Conservation (phyloP, 1,140 invertebrate genomes). For the Drosophila pachea region DNA sequence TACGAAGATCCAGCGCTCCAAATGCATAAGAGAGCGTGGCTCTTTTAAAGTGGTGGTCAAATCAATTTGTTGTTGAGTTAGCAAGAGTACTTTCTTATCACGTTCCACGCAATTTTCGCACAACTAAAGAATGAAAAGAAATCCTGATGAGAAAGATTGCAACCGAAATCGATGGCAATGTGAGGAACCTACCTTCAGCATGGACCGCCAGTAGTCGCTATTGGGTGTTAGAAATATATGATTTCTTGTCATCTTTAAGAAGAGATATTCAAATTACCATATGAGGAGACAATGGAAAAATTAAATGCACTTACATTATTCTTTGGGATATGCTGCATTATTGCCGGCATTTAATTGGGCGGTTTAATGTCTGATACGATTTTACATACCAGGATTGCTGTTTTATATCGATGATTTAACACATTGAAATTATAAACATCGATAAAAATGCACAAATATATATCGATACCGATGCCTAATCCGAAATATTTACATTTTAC, state of each 20-base stretch:
- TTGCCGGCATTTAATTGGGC: constrained; percentile 26
- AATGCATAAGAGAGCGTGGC: constrained; percentile 13
- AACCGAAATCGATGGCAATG: not conserved
- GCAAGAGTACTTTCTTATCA: constrained; percentile 47
- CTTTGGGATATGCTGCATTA: constrained; percentile 23
- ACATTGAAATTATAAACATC: not conserved
- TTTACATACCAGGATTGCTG: not conserved
- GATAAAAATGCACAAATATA: not conserved
- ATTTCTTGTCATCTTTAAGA: constrained; percentile 26
- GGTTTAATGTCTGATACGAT: constrained; percentile 10
- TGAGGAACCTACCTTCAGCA: constrained; percentile 38
- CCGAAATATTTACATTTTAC: not conserved
- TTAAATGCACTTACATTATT: constrained; percentile 18
- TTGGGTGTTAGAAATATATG: constrained; percentile 51
- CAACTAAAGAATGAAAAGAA: constrained; percentile 22
- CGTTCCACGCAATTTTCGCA: constrained; percentile 43
- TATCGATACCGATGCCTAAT: not conserved
- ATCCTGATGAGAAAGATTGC: not conserved
- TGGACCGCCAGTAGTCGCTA: constrained; percentile 39
- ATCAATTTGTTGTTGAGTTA: constrained; percentile 33
- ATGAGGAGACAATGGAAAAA: not conserved
- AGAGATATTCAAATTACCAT: constrained; percentile 5
- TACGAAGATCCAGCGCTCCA: constrained; percentile 27
- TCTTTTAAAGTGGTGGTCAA: constrained; percentile 4
- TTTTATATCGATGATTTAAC: not conserved